Percentiles rank a stretch among this genome's conserved stretches.
These are phyloP conservation scores for Cheilosia soror DNA, from an alignment of 2,888 invertebrate species.

Conservation along the genomic window DNA sequence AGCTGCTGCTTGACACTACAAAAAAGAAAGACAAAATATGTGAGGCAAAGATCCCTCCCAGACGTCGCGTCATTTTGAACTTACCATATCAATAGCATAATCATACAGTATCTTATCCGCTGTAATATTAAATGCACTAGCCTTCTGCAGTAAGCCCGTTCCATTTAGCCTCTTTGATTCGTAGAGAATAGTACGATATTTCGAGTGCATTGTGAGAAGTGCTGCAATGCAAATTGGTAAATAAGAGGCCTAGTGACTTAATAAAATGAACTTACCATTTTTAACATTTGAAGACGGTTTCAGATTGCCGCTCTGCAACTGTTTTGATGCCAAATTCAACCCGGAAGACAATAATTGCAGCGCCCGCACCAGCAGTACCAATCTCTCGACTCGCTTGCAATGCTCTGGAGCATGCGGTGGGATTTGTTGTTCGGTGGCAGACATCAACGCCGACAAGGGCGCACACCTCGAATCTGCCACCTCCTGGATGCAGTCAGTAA, in stretches of 20 bases:
- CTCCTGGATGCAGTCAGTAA: constrained; percentile 97
- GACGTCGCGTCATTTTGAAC: constrained; percentile 75
- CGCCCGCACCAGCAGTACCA: constrained; percentile 86
- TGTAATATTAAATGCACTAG: constrained; percentile 89
- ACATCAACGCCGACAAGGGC: constrained; percentile 88
- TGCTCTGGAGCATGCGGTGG: constrained; percentile 84
- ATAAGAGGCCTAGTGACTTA: too few relatives aligned
- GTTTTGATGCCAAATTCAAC: constrained; percentile 93
- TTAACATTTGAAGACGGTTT: constrained; percentile 96
- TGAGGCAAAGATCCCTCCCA: not conserved
- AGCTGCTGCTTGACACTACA: constrained; percentile 98
- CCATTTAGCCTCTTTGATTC: constrained; percentile 95
- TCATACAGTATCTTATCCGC: constrained; percentile 98
- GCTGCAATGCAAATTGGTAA: constrained; percentile 84
- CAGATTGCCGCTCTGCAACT: constrained; percentile 92
- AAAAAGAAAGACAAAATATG: constrained; percentile 66
- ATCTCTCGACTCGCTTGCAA: constrained; percentile 83
- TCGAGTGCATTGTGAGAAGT: constrained; percentile 94
- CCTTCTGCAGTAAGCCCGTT: constrained; percentile 88
- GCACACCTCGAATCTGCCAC: constrained; percentile 92
- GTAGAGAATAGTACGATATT: constrained; percentile 94
- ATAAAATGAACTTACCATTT: constrained; percentile 86
- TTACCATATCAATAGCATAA: constrained; percentile 98
- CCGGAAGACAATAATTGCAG: constrained; percentile 98
- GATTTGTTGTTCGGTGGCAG: constrained; percentile 81